These are phyloP conservation scores for Plumapathes pennacea DNA, from an alignment of 92 coral and sea anemone species.

Conservation along the genomic window DNA sequence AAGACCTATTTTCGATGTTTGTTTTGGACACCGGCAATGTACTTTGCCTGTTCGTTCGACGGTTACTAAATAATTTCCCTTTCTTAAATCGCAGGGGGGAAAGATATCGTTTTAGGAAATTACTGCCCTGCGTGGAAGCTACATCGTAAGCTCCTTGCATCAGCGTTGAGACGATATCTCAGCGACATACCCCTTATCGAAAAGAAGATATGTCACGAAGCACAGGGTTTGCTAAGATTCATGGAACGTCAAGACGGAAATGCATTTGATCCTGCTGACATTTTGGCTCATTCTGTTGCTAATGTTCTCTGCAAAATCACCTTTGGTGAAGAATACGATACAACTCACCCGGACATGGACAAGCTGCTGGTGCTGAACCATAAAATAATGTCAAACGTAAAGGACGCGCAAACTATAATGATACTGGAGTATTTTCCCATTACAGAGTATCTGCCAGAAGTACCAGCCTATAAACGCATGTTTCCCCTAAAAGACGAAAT, in stretches of 20 bases:
- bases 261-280: slow-evolving; percentile 63
- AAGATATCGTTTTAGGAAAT: slow-evolving; percentile 53
- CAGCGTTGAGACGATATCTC: slow-evolving; percentile 48
- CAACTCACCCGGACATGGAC: slow-evolving; percentile 51
- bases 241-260: slow-evolving; percentile 36
- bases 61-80: no score
- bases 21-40: no score
- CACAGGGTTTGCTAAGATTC: slow-evolving; percentile 34
- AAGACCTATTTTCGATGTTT: no score
- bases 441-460: slow-evolving; percentile 20
- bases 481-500: slow-evolving; percentile 13
- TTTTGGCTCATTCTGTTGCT: slow-evolving; percentile 51
- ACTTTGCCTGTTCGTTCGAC: no score
- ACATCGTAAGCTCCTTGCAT: slow-evolving; percentile 62
- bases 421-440: slow-evolving; percentile 21
- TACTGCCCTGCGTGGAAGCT: slow-evolving; percentile 69
- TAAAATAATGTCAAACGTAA: slow-evolving; percentile 15
- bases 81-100: slow-evolving; percentile 9
- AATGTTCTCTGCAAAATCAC: slow-evolving; percentile 62
- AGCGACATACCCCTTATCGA: slow-evolving; percentile 38
- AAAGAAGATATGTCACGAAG: slow-evolving; percentile 38
- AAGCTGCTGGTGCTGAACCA: slow-evolving; percentile 13
- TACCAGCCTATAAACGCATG: slow-evolving; percentile 17
- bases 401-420: slow-evolving; percentile 8
- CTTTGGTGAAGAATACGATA: slow-evolving; percentile 58